Conservation (phyloP, 2,888 invertebrate genomes). For the Platerodrilus igneus region DNA sequence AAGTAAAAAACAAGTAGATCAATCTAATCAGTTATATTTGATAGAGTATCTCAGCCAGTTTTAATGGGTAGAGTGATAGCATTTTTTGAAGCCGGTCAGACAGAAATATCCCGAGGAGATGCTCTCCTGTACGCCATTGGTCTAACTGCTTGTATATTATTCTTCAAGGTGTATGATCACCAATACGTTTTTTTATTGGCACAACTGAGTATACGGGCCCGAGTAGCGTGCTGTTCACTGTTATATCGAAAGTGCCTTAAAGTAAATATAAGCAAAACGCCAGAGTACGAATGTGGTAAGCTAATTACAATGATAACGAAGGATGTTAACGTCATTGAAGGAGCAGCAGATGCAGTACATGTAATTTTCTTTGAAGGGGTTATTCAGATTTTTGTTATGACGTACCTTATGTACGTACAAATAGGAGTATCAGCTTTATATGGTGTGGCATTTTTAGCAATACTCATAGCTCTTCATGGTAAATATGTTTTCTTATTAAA, state of each 20-base stretch:
- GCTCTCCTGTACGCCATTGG: constrained; percentile 49
- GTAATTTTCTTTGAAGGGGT: constrained; percentile 78
- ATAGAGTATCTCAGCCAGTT: too few species aligned
- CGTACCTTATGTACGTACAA: constrained; percentile 60
- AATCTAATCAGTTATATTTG: constrained; percentile 1
- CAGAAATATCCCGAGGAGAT: not conserved
- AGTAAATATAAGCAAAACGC: constrained; percentile 78
- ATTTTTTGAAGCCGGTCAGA: too few species aligned
- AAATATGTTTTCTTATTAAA: too few species aligned
- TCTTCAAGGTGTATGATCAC: constrained; percentile 44
- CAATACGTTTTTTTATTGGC: constrained; percentile 5
- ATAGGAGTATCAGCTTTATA: constrained; percentile 50
- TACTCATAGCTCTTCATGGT: constrained; percentile 43
- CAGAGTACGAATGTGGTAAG: constrained; percentile 61
- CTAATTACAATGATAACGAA: constrained; percentile 59
- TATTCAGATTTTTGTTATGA: constrained; percentile 64
- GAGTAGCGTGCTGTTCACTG: constrained; percentile 6
- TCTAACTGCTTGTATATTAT: constrained; percentile 55
- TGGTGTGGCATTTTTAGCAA: constrained; percentile 49
- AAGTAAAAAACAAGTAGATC: not conserved
- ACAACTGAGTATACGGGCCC: constrained; percentile 6
- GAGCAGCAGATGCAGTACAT: constrained; percentile 70
- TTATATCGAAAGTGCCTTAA: constrained; percentile 45
- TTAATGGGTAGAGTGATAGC: too few species aligned
- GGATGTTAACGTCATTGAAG: constrained; percentile 80